Evolutionary conservation across 2,797 vertebrate genomes (phyloP).

Genomic region (Onychomys arenicola): DNA sequence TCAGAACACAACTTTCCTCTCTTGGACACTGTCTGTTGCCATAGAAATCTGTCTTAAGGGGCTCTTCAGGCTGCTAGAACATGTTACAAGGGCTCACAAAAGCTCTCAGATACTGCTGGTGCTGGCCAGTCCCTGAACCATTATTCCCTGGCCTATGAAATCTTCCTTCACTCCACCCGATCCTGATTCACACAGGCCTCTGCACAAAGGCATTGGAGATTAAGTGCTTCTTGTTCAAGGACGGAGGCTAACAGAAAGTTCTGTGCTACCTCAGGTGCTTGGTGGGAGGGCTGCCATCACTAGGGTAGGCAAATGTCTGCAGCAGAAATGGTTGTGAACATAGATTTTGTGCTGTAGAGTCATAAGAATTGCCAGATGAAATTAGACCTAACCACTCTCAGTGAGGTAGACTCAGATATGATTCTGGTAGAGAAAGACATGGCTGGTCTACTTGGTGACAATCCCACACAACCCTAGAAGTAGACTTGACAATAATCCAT

Average conservation of each 20-base stretch:
- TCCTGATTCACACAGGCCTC: not conserved
- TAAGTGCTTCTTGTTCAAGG: not conserved
- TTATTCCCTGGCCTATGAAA: not conserved
- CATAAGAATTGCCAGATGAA: not conserved
- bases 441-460: not conserved
- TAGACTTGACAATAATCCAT: not conserved
- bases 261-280: not conserved
- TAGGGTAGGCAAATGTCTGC: not conserved
- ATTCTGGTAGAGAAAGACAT: not conserved
- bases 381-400: no score
- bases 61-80: conserved; percentile 64
- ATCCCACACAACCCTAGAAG: not conserved
- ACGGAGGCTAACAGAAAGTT: not conserved
- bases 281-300: not conserved
- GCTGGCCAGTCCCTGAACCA: not conserved
- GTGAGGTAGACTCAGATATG: not conserved
- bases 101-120: conserved; percentile 8
- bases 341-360: not conserved
- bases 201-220: not conserved
- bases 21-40: conserved; percentile 78
- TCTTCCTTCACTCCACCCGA: rapidly evolving
- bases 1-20: conserved; percentile 80
- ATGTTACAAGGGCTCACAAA: conserved; percentile 9
- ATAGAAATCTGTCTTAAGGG: conserved; percentile 83
- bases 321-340: not conserved